Evolutionary conservation across 2,888 invertebrate species (phyloP).

Genomic region (Phasia obesa): DNA sequence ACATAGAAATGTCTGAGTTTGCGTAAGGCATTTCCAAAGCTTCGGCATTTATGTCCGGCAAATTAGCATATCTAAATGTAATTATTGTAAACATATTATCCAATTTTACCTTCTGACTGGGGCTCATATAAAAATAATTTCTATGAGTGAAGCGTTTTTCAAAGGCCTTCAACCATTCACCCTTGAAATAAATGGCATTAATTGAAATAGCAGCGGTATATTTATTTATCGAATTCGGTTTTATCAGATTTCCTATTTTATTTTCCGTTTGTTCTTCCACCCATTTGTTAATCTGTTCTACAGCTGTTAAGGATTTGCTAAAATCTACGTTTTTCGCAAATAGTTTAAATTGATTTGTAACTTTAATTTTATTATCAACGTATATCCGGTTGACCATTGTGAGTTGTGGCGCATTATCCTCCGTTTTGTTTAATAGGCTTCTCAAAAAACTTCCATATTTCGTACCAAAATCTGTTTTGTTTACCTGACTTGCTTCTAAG

Average conservation of each 20-base stretch:
- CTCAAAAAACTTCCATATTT: too few relatives aligned
- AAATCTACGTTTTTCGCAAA: too few relatives aligned
- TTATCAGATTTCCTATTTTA: slow-evolving; percentile 90
- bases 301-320: too few relatives aligned
- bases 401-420: too few relatives aligned
- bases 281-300: too few relatives aligned
- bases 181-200: slow-evolving; percentile 94
- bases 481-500: too few relatives aligned
- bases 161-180: slow-evolving; percentile 89
- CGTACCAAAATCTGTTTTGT: too few relatives aligned
- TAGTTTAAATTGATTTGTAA: too few relatives aligned
- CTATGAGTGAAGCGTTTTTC: slow-evolving; percentile 84
- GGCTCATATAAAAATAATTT: slow-evolving; percentile 86
- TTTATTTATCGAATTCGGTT: slow-evolving; percentile 84
- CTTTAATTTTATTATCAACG: too few relatives aligned
- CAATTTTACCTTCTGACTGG: slow-evolving; percentile 83
- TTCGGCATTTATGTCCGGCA: slow-evolving; percentile 83
- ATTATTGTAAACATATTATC: slow-evolving; percentile 88
- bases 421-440: too few relatives aligned
- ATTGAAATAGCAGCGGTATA: slow-evolving; percentile 89
- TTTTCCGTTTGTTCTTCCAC: slow-evolving; percentile 86
- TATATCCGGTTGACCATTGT: too few relatives aligned
- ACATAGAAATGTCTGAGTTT: slow-evolving; percentile 87
- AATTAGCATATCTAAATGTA: slow-evolving; percentile 83
- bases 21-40: slow-evolving; percentile 89